Evolutionary conservation across 1,140 invertebrate genomes (phyloP).

Genomic region (Glossosoma conforme): DNA sequence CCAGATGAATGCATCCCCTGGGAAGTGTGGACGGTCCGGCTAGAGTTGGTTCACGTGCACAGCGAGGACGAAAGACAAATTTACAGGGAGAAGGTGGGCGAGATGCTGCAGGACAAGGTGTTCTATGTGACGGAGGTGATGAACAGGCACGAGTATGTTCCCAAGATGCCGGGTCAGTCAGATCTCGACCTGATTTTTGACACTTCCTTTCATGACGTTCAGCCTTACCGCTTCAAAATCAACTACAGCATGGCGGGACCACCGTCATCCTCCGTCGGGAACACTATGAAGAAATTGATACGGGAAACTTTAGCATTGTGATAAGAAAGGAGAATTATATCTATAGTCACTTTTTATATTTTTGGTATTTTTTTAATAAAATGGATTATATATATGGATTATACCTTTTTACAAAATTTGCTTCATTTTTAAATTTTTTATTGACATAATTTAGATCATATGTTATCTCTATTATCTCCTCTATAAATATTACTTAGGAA

Average conservation of each 20-base stretch:
- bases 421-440: too few relatives aligned
- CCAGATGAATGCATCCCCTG: constrained; percentile 87
- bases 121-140: constrained; percentile 91
- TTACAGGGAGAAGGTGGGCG: constrained; percentile 84
- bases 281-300: constrained; percentile 85
- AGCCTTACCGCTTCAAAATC: constrained; percentile 92
- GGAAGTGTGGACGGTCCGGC: constrained; percentile 94
- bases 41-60: constrained; percentile 79
- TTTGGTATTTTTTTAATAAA: too few relatives aligned
- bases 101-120: constrained; percentile 88
- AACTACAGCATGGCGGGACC: constrained; percentile 72
- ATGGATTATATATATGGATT: too few relatives aligned
- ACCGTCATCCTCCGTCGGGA: constrained; percentile 68
- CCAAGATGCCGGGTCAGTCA: constrained; percentile 88
- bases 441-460: too few relatives aligned
- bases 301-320: constrained; percentile 79
- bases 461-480: too few relatives aligned
- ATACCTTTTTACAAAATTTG: too few relatives aligned
- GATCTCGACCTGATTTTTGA: constrained; percentile 94
- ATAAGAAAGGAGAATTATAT: constrained; percentile 33
- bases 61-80: constrained; percentile 86
- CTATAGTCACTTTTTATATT: background rate
- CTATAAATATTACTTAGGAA: too few relatives aligned
- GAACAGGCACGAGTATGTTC: constrained; percentile 91
- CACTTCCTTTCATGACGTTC: constrained; percentile 84